A percentile compares a stretch with the other conserved stretches of the same genome.
phyloP scores from a whole-genome alignment of 2,797 vertebrate genomes.

The Chiloscyllium punctatum region DNA sequence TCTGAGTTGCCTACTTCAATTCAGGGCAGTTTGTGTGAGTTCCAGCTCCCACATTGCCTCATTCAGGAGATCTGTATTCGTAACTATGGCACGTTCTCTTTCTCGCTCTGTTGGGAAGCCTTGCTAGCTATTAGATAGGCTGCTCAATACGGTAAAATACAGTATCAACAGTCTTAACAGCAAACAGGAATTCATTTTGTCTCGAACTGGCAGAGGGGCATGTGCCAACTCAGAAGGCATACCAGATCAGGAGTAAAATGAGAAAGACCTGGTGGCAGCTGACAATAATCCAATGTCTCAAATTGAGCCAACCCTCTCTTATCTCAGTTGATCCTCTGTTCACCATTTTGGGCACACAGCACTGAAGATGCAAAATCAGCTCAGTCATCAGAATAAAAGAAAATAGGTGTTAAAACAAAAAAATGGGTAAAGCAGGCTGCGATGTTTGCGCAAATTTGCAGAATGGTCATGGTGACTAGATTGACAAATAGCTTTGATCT shows the following conservation, averaged over 20 bases:
- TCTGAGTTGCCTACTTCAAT: background rate
- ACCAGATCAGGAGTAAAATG: background rate
- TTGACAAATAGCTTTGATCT: background rate
- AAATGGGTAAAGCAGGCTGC: background rate
- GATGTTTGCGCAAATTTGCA: background rate
- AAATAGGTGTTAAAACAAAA: background rate
- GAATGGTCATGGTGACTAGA: background rate
- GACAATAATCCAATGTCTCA: background rate
- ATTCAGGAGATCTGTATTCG: background rate
- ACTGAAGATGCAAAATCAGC: background rate
- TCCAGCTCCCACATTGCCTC: background rate
- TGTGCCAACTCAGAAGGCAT: background rate
- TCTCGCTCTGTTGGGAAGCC: slow-evolving; percentile 11
- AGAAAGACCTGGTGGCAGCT: background rate
- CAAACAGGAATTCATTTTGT: background rate
- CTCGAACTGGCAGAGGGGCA: background rate
- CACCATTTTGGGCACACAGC: background rate
- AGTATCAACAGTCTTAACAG: background rate
- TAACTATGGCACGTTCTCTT: background rate
- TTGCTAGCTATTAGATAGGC: background rate
- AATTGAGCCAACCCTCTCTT: background rate
- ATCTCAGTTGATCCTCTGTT: background rate
- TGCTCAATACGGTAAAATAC: background rate
- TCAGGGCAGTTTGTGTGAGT: background rate
- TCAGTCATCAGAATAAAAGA: background rate